Evolutionary conservation across 2,113 vertebrate species (phyloP).

Genomic region (Conger conger): DNA sequence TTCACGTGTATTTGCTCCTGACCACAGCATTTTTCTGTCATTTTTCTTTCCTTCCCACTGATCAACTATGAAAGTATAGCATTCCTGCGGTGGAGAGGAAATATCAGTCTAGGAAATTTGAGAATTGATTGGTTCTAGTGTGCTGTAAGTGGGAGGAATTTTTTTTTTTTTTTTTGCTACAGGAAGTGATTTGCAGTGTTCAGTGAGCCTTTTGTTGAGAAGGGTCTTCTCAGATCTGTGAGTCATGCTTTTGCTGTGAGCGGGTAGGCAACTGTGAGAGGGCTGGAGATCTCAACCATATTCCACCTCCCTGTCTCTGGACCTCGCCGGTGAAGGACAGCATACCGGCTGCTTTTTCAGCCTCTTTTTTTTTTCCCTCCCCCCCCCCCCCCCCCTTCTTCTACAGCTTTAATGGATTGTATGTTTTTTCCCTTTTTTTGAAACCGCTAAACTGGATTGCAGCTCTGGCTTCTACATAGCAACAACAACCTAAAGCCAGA

Average conservation of each 20-base stretch:
- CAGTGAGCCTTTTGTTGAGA: constrained; percentile 99
- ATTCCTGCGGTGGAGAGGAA: constrained; percentile 62
- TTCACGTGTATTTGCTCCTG: constrained; percentile 27
- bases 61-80: constrained; percentile 57
- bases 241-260: constrained; percentile 97
- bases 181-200: constrained; percentile 99
- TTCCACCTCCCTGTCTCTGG: constrained; percentile 71
- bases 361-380: constrained; percentile 39
- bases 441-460: constrained; percentile 59
- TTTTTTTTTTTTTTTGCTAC: constrained; percentile 76
- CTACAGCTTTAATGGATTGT: constrained; percentile 65
- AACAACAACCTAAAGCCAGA: constrained; percentile 48
- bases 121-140: constrained; percentile 91
- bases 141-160: constrained; percentile 93
- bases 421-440: constrained; percentile 49
- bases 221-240: constrained; percentile 97
- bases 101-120: constrained; percentile 80
- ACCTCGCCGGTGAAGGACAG: constrained; percentile 57
- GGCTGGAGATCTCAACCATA: constrained; percentile 75
- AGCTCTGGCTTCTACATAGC: constrained; percentile 60
- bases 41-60: constrained; percentile 44
- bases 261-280: constrained; percentile 82
- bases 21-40: constrained; percentile 46
- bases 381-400: no score
- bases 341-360: constrained; percentile 46